These are phyloP conservation scores for Falco novaeseelandiae DNA, from an alignment of 2,797 vertebrate species.

Conservation along the genomic window DNA sequence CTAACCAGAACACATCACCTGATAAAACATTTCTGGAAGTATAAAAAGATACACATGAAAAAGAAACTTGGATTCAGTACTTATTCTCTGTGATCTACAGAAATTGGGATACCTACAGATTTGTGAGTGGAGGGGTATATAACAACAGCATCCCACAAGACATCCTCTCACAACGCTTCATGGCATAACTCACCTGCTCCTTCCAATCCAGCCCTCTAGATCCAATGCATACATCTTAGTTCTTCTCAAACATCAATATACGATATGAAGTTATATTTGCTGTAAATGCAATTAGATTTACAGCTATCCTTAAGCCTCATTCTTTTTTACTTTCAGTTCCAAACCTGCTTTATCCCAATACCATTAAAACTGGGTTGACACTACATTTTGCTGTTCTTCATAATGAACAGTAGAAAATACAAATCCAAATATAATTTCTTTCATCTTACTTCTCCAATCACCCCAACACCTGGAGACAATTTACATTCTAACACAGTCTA, in stretches of 20 bases:
- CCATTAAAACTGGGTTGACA: background rate
- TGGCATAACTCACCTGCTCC: background rate
- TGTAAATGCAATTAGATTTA: background rate
- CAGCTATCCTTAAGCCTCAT: background rate
- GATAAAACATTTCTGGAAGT: background rate
- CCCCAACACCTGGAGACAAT: background rate
- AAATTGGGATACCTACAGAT: background rate
- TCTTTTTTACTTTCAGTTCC: background rate
- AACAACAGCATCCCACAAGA: background rate
- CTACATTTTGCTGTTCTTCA: background rate
- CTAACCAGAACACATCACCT: background rate
- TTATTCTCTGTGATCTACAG: background rate
- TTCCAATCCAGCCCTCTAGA: background rate
- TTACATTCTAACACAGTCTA: background rate
- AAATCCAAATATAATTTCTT: background rate
- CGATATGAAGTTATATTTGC: background rate
- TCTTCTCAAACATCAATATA: background rate
- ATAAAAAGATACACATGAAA: background rate
- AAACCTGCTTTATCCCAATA: background rate
- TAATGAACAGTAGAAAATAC: background rate
- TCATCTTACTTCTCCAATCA: background rate
- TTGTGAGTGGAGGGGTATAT: background rate
- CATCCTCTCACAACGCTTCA: background rate
- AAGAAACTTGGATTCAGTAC: background rate
- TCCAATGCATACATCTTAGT: background rate